Evolutionary conservation across 2,113 vertebrate genomes (phyloP).

Genomic region (Hydrochoerus hydrochaeris): DNA sequence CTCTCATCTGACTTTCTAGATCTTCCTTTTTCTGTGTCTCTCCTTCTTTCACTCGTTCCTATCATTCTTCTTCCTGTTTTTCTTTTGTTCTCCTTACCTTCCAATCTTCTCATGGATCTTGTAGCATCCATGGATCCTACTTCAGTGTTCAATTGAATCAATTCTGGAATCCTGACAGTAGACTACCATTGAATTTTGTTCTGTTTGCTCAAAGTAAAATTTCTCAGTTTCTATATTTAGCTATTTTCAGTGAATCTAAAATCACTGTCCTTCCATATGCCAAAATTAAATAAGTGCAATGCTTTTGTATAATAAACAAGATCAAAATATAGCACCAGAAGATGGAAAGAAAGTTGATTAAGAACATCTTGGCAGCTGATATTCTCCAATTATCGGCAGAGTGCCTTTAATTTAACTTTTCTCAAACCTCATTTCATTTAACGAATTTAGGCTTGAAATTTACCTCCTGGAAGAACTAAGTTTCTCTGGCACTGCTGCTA

Average conservation of each 20-base stretch:
- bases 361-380: not conserved
- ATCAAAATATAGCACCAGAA: not conserved
- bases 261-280: not conserved
- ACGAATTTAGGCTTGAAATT: not conserved
- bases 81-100: not conserved
- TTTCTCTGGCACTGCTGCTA: not conserved
- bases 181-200: not conserved
- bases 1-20: not conserved
- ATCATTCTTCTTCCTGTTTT: not conserved
- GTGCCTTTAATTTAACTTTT: not conserved
- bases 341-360: not conserved
- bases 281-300: not conserved
- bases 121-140: not conserved
- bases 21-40: not conserved
- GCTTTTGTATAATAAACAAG: not conserved
- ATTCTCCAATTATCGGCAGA: not conserved
- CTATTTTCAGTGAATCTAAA: constrained; percentile 18
- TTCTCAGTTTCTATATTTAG: not conserved
- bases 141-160: not conserved
- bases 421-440: not conserved
- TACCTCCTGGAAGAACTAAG: not conserved
- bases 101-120: not conserved
- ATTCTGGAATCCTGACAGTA: not conserved
- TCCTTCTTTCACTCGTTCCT: not conserved
- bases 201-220: not conserved